Evolutionary conservation across 2,113 vertebrate species (phyloP).

Genomic region (Eonycteris spelaea): DNA sequence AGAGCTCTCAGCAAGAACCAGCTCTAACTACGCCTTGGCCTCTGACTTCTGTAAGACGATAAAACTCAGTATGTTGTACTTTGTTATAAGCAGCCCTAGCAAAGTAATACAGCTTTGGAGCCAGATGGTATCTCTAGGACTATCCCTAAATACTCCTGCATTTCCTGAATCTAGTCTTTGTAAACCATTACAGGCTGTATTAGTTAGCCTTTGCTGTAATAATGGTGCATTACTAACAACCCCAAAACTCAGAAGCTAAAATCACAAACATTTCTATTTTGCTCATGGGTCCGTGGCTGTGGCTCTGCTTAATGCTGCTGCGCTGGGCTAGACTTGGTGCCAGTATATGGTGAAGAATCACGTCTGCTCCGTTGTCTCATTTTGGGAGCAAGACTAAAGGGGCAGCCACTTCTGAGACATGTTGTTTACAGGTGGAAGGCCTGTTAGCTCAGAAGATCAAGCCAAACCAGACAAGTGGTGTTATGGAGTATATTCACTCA

Average conservation of each 20-base stretch:
- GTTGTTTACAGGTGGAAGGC: not conserved
- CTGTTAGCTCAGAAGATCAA: not conserved
- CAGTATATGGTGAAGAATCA: not conserved
- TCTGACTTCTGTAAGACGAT: not conserved
- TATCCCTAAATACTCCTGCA: not conserved
- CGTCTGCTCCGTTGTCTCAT: not conserved
- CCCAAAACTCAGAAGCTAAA: not conserved
- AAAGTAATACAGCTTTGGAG: not conserved
- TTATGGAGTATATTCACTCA: not conserved
- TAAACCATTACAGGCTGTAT: not conserved
- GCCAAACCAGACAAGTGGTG: not conserved
- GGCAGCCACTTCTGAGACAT: not conserved
- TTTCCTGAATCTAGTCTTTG: not conserved
- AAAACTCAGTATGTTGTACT: not conserved
- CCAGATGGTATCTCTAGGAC: not conserved
- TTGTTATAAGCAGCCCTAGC: not conserved
- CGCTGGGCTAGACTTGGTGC: not conserved
- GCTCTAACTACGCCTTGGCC: not conserved
- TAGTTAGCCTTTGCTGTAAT: not conserved
- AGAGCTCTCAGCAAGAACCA: not conserved
- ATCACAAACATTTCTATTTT: not conserved
- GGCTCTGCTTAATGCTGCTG: not conserved
- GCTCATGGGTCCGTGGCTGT: not conserved
- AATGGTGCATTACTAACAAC: not conserved
- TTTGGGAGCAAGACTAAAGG: not conserved